Percentiles rank a stretch among this genome's conserved stretches.
These are phyloP conservation scores for Oceanodroma leucorhoa DNA, from an alignment of 2,797 vertebrate species.

Conservation along the genomic window DNA sequence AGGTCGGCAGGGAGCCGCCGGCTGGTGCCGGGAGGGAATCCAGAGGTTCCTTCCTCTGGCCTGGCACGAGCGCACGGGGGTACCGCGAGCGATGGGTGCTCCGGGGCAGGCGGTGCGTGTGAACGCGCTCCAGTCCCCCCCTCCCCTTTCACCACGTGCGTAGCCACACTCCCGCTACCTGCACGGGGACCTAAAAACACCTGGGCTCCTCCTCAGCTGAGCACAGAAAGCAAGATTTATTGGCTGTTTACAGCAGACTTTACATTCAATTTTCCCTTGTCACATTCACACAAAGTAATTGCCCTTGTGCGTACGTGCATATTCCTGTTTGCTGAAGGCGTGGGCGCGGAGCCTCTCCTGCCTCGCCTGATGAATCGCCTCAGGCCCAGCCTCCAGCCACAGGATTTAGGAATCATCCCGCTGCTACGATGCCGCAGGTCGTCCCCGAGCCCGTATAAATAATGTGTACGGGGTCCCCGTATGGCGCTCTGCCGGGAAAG, in stretches of 20 bases:
- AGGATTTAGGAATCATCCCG: fast-evolving
- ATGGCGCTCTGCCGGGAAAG: fast-evolving
- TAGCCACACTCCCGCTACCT: neutral
- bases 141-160: fast-evolving
- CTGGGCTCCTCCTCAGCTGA: neutral
- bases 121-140: fast-evolving
- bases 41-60: neutral
- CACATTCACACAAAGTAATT: neutral
- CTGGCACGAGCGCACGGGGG: neutral
- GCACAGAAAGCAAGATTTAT: neutral
- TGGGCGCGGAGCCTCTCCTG: neutral
- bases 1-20: fast-evolving
- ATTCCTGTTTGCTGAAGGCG: fast-evolving
- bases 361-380: neutral
- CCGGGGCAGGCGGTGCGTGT: fast-evolving
- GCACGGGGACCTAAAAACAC: fast-evolving
- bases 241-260: neutral
- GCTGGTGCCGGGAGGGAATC: neutral
- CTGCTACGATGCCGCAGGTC: fast-evolving
- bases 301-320: neutral
- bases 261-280: neutral
- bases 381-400: fast-evolving
- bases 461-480: fast-evolving
- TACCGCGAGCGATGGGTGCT: fast-evolving
- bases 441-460: fast-evolving